Base-by-base conservation (phyloP, 2,113 vertebrate genomes). In the Caranx ignobilis region DNA sequence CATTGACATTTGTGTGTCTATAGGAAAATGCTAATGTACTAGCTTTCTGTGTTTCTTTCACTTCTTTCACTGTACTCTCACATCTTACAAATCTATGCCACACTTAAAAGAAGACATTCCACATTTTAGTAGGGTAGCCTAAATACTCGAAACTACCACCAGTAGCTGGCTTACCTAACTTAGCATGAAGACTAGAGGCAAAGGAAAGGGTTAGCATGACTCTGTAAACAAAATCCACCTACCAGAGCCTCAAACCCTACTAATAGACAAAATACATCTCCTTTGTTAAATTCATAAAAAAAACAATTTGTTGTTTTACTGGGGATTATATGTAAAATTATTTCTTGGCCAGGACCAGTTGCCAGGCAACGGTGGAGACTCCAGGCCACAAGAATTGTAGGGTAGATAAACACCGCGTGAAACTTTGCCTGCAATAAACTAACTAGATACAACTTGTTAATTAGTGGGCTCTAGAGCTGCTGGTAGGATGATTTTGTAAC, bases 361-460 rank as follows among this genome's bases (percentile, higher is more conserved):
- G 57, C 76, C 45, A 56, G 11, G 35, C 71, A 74, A 83, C 70
- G 26, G 61, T 12, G 13, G 45, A 68, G 50, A 54, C 18, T 54
- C 48, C 16, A 55, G 50, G 15, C 66, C 79, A 63, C 26, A 39
- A n/a, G 61, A 71, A 71, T 43, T 47, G 43, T 11, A 18, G 8
- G 39, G 19, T 34, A 21, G 3, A 62, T 61, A 63, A 50, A 41
- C 31, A 3, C 50, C 48, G 26, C 15, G 37, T 34, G 65, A 45
- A 77, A 21, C 9, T 57, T 77, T 61, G 2, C 43, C 45, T 82
- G 50, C 50, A 70, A 32, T 62, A 56, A 70, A 70, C 68, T 75
- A 57, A 69, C 45, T 21, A 47, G 13, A 63, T 18, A 26, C 26
- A 26, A 26, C 2, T 37, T 37, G 70, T 9, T 62, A 31, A 70